Base-by-base conservation (phyloP, 2,797 vertebrate species). In the Pseudopleuronectes americanus region DNA sequence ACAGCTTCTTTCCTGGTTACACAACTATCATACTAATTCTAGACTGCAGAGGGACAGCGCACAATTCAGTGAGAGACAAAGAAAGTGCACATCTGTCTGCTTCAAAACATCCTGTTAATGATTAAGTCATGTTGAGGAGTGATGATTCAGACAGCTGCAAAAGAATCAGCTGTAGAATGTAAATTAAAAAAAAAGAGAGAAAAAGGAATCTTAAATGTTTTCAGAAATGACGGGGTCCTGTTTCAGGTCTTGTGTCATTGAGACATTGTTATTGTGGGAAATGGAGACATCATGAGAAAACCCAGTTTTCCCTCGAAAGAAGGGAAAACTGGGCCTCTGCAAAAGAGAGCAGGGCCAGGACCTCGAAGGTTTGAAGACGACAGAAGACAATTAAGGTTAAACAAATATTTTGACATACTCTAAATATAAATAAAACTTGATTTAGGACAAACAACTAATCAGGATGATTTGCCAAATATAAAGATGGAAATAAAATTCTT, bases 401-500 rank as follows among this genome's bases (percentile, higher is more conserved):
- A 71, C n/a, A 58, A 6, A 41, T 33, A 53, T 52, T 66, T n/a
- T 10, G 8, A 6, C 14, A 64, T 51, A 33, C 17, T 58, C 1
- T 57, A 67, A 67, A 47, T 52, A 22, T 21, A 28, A 68, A 28
- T 2, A 63, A 53, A 70, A 33, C 13, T 16, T 17, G 21, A 56
- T 31, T 45, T 10, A 47, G 33, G 52, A 33, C 38, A n/a, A 73
- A 45, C 23, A 41, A 17, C 16, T 41, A 13, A 26, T n/a, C 26
- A 7, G 17, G 43, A 1, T 38, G 36, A 13, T 38, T 10, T 33
- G 3, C 45, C 28, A 12, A 31, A 47, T 48, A 47, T 38, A 4
- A 53, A 9, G 21, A 8, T 2, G 21, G 22, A 23, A 4, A 7
- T 41, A 38, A 1, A 26, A 22, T 49, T 53, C 22, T 21, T 21